These are phyloP conservation scores for Poeciliopsis paucimaculata DNA, from an alignment of 2,797 vertebrate species.

Conservation along the genomic window DNA sequence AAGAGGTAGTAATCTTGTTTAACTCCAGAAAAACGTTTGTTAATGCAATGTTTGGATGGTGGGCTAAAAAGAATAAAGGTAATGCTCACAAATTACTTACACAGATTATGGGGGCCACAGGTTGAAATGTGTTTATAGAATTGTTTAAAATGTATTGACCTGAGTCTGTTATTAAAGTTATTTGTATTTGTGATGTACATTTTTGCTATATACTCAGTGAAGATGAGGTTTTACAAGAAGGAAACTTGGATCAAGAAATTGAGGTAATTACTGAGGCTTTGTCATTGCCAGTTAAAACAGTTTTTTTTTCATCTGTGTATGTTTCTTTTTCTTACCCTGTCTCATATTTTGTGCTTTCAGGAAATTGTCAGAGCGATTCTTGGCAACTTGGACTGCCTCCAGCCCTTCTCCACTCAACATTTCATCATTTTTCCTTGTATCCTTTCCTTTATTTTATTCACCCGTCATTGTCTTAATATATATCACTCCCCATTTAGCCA, in stretches of 20 bases:
- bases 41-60: not conserved
- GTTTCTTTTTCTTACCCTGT: not conserved
- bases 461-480: not conserved
- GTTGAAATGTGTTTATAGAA: not conserved
- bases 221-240: slow-evolving; percentile 30
- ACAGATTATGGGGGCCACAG: not conserved
- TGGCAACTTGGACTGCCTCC: slow-evolving; percentile 84
- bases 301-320: not conserved
- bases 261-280: slow-evolving; percentile 66
- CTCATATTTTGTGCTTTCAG: slow-evolving; percentile 72
- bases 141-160: too few relatives aligned
- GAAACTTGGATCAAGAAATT: slow-evolving; percentile 59
- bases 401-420: slow-evolving; percentile 87
- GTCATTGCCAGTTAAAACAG: not conserved
- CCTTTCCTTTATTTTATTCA: slow-evolving; percentile 71
- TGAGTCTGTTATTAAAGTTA: not conserved
- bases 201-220: slow-evolving; percentile 47
- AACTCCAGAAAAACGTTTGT: not conserved
- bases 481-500: not conserved
- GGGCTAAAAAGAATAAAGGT: not conserved
- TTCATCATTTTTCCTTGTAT: slow-evolving; percentile 92
- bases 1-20: not conserved
- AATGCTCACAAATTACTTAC: not conserved
- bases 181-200: not conserved
- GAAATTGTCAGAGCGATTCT: slow-evolving; percentile 87